A percentile compares a stretch with the other conserved stretches of the same genome.
These are phyloP conservation scores for Lathronympha strigana DNA, from an alignment of 2,888 invertebrate species.

Conservation along the genomic window DNA sequence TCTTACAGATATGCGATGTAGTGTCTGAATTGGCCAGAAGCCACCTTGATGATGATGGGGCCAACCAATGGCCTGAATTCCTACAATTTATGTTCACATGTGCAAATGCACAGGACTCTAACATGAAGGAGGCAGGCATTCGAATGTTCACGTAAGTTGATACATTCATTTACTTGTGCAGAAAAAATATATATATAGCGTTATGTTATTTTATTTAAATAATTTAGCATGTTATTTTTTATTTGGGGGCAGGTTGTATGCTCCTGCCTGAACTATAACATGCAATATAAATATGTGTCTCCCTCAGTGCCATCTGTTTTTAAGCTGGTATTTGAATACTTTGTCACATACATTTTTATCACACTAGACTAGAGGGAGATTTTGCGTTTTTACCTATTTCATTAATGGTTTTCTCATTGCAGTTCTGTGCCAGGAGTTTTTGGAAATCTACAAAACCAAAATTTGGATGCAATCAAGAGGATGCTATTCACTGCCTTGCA, in stretches of 20 bases:
- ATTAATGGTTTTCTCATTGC: conserved; percentile 46
- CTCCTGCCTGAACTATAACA: too few species aligned
- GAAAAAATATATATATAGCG: neutral
- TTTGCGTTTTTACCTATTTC: neutral
- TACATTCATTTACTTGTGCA: too few species aligned
- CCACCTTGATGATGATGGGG: conserved; percentile 97
- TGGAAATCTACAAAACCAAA: conserved; percentile 96
- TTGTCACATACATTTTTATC: neutral
- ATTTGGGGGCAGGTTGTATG: conserved; percentile 7
- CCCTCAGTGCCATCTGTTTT: conserved; percentile 24
- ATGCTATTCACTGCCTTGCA: conserved; percentile 94
- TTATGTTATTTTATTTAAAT: too few species aligned
- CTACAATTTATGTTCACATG: conserved; percentile 97
- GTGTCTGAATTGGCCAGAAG: conserved; percentile 98
- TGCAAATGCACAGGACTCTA: conserved; percentile 92
- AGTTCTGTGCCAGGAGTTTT: conserved; percentile 98
- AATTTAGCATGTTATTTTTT: too few species aligned
- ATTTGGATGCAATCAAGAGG: conserved; percentile 96
- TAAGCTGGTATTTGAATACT: neutral
- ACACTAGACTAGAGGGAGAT: neutral
- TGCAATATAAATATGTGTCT: neutral
- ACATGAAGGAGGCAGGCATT: conserved; percentile 96
- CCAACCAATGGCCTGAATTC: conserved; percentile 98
- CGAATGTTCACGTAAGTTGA: conserved; percentile 94
- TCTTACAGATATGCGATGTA: conserved; percentile 92